phyloP scores from a whole-genome alignment of 2,113 vertebrate species.

The Hucho hucho region DNA sequence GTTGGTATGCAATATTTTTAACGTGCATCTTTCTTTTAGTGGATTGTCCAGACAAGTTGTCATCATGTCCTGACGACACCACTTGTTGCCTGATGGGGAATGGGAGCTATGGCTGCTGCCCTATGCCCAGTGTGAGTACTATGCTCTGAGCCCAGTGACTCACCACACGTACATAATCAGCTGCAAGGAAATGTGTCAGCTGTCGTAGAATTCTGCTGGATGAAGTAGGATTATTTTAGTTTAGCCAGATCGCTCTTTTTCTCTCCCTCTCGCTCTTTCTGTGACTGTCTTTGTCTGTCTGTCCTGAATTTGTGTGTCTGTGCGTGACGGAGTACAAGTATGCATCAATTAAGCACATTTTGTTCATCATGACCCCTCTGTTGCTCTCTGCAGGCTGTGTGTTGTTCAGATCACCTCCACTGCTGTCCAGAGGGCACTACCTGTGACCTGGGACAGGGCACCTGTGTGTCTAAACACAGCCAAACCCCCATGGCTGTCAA shows the following conservation, averaged over 20 bases:
- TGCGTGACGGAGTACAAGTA: no score
- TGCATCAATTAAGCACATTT: background rate
- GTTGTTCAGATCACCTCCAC: constrained; percentile 69
- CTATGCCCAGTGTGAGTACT: constrained; percentile 77
- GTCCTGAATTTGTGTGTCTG: no score
- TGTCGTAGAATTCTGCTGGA: background rate
- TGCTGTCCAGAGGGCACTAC: constrained; percentile 69
- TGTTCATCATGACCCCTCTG: background rate
- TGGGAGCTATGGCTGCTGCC: constrained; percentile 80
- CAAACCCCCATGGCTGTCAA: constrained; percentile 18
- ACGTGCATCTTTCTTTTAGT: constrained; percentile 39
- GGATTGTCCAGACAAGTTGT: constrained; percentile 67
- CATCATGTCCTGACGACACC: constrained; percentile 66
- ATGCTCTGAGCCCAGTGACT: background rate
- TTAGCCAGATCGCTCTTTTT: no score
- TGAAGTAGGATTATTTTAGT: no score
- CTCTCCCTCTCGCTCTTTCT: no score
- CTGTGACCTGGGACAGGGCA: constrained; percentile 57
- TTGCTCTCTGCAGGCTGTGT: constrained; percentile 66
- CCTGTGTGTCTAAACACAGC: constrained; percentile 40
- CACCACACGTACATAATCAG: background rate
- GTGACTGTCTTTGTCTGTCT: no score
- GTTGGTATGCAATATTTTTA: no score
- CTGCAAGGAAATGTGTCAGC: background rate
- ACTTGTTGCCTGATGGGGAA: constrained; percentile 76